These are phyloP conservation scores for Onychomys torridus DNA, from an alignment of 2,797 vertebrate species.

Conservation along the genomic window DNA sequence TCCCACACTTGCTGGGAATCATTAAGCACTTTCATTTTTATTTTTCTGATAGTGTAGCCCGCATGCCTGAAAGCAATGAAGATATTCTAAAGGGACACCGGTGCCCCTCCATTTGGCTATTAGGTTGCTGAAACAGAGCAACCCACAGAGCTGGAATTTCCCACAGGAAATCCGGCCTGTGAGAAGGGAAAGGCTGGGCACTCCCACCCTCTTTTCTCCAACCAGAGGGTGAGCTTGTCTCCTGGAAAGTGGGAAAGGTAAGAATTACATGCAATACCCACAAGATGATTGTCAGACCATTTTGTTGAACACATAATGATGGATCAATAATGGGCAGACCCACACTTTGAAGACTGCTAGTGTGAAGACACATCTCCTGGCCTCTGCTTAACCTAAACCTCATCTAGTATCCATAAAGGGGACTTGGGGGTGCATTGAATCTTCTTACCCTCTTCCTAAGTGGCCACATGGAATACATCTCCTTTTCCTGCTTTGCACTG, in stretches of 20 bases:
- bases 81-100: background rate
- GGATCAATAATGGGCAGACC: background rate
- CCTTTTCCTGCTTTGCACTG: background rate
- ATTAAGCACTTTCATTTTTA: constrained; percentile 4
- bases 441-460: background rate
- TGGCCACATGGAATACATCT: background rate
- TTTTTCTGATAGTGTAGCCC: background rate
- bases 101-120: background rate
- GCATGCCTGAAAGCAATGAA: too few species aligned
- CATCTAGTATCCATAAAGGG: background rate
- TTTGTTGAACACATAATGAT: background rate
- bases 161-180: background rate
- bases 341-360: background rate
- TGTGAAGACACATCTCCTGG: too few species aligned
- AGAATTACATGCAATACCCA: too few species aligned
- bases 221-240: background rate
- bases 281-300: background rate
- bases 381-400: background rate
- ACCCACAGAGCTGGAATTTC: background rate
- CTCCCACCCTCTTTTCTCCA: background rate
- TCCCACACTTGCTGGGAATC: background rate
- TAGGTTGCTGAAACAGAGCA: background rate
- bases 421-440: too few species aligned
- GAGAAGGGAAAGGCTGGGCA: background rate
- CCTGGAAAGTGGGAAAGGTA: background rate